Conservation (phyloP, 2,113 vertebrate species). For the Stegostoma tigrinum region DNA sequence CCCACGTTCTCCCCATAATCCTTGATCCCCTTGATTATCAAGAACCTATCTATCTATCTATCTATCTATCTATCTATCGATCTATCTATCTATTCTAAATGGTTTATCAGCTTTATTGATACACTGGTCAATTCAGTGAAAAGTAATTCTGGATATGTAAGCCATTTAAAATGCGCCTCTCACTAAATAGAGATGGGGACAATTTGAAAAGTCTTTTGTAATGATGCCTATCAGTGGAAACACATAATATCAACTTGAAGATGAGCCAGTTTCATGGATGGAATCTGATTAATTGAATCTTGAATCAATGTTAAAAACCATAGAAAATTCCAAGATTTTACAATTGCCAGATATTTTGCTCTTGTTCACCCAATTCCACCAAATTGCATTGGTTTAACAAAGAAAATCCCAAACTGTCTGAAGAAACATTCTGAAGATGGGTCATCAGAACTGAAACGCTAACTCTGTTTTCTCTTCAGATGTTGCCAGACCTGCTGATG, state of each 20-base stretch:
- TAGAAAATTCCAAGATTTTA: not conserved
- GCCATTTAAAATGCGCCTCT: not conserved
- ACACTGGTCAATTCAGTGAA: not conserved
- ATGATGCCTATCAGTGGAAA: not conserved
- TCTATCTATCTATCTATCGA: too few species aligned
- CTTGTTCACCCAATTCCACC: not conserved
- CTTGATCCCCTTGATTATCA: too few species aligned
- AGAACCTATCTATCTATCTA: too few species aligned
- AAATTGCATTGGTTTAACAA: not conserved
- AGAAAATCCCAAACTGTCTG: not conserved
- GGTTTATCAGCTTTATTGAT: not conserved
- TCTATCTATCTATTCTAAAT: too few species aligned
- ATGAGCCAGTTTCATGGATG: not conserved
- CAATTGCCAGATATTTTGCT: not conserved
- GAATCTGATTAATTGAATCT: too few species aligned
- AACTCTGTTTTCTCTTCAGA: too few species aligned
- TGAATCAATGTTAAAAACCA: too few species aligned
- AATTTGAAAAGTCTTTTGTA: not conserved
- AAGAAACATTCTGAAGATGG: too few species aligned
- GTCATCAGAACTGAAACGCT: too few species aligned
- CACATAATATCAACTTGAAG: not conserved
- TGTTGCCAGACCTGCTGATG: too few species aligned
- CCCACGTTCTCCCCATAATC: too few species aligned
- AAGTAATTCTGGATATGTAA: not conserved
- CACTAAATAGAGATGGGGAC: not conserved